Base-by-base conservation (phyloP, 2,888 invertebrate genomes). In the Ypsolopha scabrella region DNA sequence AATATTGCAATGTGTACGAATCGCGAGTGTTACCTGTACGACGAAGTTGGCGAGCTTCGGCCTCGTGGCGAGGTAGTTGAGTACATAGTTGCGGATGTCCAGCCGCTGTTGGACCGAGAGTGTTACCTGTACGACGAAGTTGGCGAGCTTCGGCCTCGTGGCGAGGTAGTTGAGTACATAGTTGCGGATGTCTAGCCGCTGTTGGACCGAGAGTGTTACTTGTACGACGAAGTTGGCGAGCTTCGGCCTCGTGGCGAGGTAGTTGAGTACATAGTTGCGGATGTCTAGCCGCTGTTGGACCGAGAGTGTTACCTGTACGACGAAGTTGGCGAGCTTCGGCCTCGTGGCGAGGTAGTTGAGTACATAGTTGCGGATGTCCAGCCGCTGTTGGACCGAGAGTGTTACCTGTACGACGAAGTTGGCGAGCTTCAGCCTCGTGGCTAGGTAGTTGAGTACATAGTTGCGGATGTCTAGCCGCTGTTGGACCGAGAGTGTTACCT, bases 361-460 rank as follows among this genome's bases (percentile, higher is more conserved):
- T 36, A 98, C 92, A 87, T 99, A 99, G 78, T 98, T 98, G 69
- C 96, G 88, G 62, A 97, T 96, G 73, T 96, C 94, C 60, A n/a
- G n/a, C n/a, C n/a, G n/a, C n/a, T n/a, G n/a, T n/a, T n/a, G n/a
- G n/a, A n/a, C n/a, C n/a, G n/a, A n/a, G n/a, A n/a, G n/a, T n/a
- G n/a, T n/a, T 95, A 86, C 52, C 95, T 86, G 86, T 46, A 96
- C 91, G n/a, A 99, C 98, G 81, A 96, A 99, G 65, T 90, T 93
- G 48, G 96, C 94, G 60, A 98, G 86, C 73, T 98, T 98, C 4
- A 96, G 95, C 59, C 96, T 89, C 0, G 95, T 95, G 2, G 96
- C 98, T 72, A 99, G 87, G 77, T 99, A 99, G 72, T 97, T 97
- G 51, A 99, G 88, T 36, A 98, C 92, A 87, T 99, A 99, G 78